These are phyloP conservation scores for Melanotaenia maccullochi DNA, from an alignment of 2,797 vertebrate species.

Conservation along the genomic window DNA sequence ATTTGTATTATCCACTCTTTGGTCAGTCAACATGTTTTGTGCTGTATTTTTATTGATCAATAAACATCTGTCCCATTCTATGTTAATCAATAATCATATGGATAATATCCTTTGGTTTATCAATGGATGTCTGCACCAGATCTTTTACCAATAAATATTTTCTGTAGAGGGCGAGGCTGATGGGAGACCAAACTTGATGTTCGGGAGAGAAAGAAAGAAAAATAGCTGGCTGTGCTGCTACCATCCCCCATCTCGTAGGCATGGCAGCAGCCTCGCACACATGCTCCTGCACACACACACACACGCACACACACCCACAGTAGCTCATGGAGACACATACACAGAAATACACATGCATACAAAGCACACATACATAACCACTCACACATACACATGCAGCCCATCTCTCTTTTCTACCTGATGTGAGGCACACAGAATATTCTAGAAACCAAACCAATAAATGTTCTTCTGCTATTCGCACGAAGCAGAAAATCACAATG, in stretches of 20 bases:
- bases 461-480: conserved; percentile 57
- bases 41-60: conserved; percentile 31
- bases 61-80: conserved; percentile 15
- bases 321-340: conserved; percentile 42
- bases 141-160: conserved; percentile 51
- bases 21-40: conserved; percentile 5
- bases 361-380: conserved; percentile 27
- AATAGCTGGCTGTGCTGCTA: conserved; percentile 78
- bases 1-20: neutral
- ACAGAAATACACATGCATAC: conserved; percentile 47
- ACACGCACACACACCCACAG: conserved; percentile 28
- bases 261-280: conserved; percentile 75
- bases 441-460: conserved; percentile 78
- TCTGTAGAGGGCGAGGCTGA: conserved; percentile 62
- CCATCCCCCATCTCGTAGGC: conserved; percentile 79
- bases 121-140: conserved; percentile 7
- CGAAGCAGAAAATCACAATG: conserved; percentile 49
- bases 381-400: conserved; percentile 30
- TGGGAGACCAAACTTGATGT: conserved; percentile 79
- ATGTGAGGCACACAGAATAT: conserved; percentile 77
- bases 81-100: conserved; percentile 35
- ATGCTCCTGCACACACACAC: conserved; percentile 57
- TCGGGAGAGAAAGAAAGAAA: conserved; percentile 80
- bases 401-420: conserved; percentile 75
- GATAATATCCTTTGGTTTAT: conserved; percentile 19